Evolutionary conservation across 2,797 vertebrate genomes (phyloP).

Genomic region (Dendrocincla fuliginosa): DNA sequence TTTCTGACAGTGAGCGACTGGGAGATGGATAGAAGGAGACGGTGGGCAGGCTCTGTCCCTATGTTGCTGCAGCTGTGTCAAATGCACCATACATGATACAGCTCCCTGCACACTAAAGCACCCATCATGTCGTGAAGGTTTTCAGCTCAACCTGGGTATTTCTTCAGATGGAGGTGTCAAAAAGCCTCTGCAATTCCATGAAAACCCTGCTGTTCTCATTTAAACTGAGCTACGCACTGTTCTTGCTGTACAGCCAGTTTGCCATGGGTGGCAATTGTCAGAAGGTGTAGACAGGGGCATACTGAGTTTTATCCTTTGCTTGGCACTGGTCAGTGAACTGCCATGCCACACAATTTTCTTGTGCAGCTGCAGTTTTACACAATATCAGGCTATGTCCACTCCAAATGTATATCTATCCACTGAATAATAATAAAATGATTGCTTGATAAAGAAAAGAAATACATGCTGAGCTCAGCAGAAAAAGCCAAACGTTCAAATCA

Average conservation of each 20-base stretch:
- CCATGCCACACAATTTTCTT: background rate
- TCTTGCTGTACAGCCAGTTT: background rate
- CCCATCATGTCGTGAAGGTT: background rate
- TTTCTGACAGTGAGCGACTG: background rate
- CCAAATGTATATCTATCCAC: background rate
- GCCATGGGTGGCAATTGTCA: background rate
- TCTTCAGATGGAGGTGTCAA: background rate
- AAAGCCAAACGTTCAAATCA: background rate
- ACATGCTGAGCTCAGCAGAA: background rate
- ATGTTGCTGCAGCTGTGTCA: background rate
- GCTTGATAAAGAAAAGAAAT: background rate
- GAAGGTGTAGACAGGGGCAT: background rate
- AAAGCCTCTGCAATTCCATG: background rate
- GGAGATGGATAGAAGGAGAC: background rate
- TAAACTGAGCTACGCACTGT: background rate
- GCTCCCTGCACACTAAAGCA: background rate
- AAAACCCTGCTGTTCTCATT: background rate
- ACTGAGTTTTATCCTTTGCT: background rate
- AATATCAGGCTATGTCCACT: background rate
- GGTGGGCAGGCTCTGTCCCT: background rate
- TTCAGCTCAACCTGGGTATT: background rate
- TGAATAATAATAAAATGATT: background rate
- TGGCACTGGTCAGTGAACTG: background rate
- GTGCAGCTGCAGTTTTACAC: background rate
- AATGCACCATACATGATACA: accelerated